phyloP scores from a whole-genome alignment of 2,797 vertebrate species.

The Sebastes miniatus region DNA sequence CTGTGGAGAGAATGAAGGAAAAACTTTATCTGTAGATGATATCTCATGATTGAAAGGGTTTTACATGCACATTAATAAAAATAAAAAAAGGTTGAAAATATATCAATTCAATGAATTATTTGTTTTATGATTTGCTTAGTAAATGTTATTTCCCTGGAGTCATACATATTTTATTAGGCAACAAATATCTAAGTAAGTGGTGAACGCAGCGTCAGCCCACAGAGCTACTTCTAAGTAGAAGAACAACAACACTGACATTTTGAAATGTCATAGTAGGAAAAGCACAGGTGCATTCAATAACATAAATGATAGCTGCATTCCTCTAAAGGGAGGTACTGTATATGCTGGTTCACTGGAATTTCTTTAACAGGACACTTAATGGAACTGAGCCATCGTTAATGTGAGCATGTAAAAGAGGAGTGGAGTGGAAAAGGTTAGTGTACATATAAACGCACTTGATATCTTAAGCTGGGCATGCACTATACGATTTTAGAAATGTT shows the following conservation, averaged over 20 bases:
- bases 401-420: no score
- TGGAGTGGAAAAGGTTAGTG: no score
- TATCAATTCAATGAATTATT: no score
- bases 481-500: no score
- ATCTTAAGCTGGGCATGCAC: neutral
- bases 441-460: neutral
- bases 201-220: neutral
- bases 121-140: no score
- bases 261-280: neutral
- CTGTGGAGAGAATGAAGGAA: constrained; percentile 74
- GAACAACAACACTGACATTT: neutral
- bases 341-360: neutral
- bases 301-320: neutral
- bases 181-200: neutral
- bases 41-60: neutral
- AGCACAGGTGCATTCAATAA: neutral
- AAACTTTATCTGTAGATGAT: neutral
- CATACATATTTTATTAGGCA: neutral
- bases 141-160: neutral
- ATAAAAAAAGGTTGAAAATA: neutral
- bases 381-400: no score
- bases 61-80: neutral
- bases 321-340: neutral
- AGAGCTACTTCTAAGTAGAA: neutral
- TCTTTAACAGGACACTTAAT: no score